phyloP scores from a whole-genome alignment of 2,797 vertebrate species.

The Phoxinus dragarum region DNA sequence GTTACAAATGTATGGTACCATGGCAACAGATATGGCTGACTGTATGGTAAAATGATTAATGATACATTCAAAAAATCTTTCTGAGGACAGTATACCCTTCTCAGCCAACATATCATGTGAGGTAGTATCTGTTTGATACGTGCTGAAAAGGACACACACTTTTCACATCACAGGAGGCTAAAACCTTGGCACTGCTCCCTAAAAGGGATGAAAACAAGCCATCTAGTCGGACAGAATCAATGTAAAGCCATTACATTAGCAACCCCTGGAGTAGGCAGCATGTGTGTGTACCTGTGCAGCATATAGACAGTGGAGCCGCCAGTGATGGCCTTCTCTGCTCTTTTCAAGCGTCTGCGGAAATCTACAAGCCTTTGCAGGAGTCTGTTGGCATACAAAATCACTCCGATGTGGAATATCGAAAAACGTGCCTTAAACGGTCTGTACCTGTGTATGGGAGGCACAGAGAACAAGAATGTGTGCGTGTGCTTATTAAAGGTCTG shows the following conservation, averaged over 20 bases:
- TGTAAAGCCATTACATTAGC: constrained; percentile 82
- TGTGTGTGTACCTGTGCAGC: constrained; percentile 61
- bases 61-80: constrained; percentile 47
- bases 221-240: constrained; percentile 81
- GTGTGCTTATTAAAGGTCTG: constrained; percentile 47
- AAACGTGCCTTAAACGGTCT: background rate
- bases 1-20: constrained; percentile 57
- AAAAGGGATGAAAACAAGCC: constrained; percentile 76
- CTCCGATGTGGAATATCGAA: constrained; percentile 6
- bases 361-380: constrained; percentile 36
- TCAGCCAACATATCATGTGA: constrained; percentile 55
- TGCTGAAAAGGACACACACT: constrained; percentile 67
- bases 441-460: background rate
- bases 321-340: constrained; percentile 43
- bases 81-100: constrained; percentile 21
- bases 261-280: constrained; percentile 61
- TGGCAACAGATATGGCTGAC: constrained; percentile 53
- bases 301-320: constrained; percentile 35
- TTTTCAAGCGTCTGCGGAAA: constrained; percentile 1
- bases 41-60: constrained; percentile 56
- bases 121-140: constrained; percentile 62
- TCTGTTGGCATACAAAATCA: constrained; percentile 1
- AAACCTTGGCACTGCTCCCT: constrained; percentile 62
- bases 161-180: constrained; percentile 71
- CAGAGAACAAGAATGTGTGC: constrained; percentile 25